Evolutionary conservation across 64 coral and sea anemone species (phyloP).

Genomic region (Anthopleura sola): DNA sequence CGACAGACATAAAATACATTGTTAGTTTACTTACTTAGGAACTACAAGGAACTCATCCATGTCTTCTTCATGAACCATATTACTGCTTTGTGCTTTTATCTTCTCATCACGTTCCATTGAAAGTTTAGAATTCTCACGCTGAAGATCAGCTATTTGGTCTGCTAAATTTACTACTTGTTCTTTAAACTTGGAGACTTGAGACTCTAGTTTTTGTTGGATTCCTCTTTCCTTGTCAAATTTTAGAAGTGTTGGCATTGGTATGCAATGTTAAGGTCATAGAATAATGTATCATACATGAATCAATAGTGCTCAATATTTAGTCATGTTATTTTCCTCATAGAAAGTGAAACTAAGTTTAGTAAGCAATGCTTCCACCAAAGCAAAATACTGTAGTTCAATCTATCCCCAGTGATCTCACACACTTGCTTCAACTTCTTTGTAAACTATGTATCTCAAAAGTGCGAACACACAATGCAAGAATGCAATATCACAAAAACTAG

Average conservation of each 20-base stretch:
- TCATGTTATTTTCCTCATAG: no score
- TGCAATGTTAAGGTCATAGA: conserved; percentile 51
- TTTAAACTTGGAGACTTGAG: conserved; percentile 67
- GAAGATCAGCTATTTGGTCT: conserved; percentile 60
- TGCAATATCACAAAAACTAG: no score
- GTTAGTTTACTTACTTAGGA: conserved; percentile 33
- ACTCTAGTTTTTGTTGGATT: conserved; percentile 63
- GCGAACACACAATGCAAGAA: no score
- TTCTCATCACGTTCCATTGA: conserved; percentile 49
- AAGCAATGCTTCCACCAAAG: no score
- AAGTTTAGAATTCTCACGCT: conserved; percentile 65
- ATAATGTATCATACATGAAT: background rate
- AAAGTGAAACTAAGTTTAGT: no score
- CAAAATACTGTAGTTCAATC: no score
- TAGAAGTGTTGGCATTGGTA: conserved; percentile 82
- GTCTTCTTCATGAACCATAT: conserved; percentile 70
- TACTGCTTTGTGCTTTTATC: conserved; percentile 20
- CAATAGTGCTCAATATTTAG: background rate
- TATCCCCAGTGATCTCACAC: no score
- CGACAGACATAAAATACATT: no score
- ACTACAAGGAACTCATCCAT: conserved; percentile 79
- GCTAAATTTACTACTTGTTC: conserved; percentile 69
- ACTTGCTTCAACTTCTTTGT: no score
- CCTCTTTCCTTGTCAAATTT: conserved; percentile 84
- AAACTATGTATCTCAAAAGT: background rate